These are phyloP conservation scores for Crocidura indochinensis DNA, from an alignment of 2,797 vertebrate species.

Conservation along the genomic window DNA sequence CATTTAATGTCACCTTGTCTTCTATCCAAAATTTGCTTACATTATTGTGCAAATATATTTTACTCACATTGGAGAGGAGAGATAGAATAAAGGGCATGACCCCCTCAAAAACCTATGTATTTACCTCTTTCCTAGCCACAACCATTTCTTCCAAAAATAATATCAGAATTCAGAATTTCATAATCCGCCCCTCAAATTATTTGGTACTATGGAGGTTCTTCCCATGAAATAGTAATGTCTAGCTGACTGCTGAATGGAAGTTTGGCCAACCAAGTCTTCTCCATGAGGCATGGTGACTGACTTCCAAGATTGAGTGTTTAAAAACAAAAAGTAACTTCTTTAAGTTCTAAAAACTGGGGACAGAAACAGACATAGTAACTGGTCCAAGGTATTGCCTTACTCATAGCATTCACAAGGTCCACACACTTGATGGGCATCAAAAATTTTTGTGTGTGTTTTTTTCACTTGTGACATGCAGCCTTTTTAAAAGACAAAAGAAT, in stretches of 20 bases:
- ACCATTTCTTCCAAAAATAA: not conserved
- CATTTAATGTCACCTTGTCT: not conserved
- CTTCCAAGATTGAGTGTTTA: constrained; percentile 59
- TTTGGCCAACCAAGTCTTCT: not conserved
- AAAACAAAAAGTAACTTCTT: constrained; percentile 61
- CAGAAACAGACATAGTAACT: constrained; percentile 57
- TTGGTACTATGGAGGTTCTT: constrained; percentile 5
- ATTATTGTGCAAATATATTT: not conserved
- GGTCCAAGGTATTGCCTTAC: constrained; percentile 18
- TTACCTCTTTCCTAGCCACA: not conserved
- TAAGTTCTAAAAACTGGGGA: constrained; percentile 13
- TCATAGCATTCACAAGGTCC: not conserved
- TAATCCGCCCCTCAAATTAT: not conserved
- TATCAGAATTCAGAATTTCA: not conserved
- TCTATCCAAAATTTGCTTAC: constrained; percentile 1
- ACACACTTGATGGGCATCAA: not conserved
- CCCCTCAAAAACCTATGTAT: no score
- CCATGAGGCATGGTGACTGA: constrained; percentile 5
- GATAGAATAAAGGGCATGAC: no score
- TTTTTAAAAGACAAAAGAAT: constrained; percentile 26
- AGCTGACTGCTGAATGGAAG: constrained; percentile 23
- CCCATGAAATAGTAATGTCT: not conserved
- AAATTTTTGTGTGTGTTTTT: not conserved
- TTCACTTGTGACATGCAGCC: constrained; percentile 23
- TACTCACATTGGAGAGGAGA: not conserved